Evolutionary conservation across 2,797 vertebrate species (phyloP).

Genomic region (Oryzias sinensis): DNA sequence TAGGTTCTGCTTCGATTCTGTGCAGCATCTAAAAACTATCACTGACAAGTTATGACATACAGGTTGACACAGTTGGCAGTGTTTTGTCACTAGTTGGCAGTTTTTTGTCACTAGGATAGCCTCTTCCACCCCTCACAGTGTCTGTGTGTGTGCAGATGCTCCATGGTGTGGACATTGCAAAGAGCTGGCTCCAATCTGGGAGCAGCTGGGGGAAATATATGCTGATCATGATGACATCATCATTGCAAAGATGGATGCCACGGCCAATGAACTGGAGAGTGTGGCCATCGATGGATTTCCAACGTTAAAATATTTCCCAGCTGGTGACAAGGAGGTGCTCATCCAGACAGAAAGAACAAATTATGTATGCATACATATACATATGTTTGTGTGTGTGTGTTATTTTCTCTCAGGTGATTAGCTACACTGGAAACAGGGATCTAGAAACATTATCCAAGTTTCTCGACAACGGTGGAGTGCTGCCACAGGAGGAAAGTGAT

Average conservation of each 20-base stretch:
- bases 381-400: neutral
- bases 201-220: constrained; percentile 87
- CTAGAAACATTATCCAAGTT: constrained; percentile 88
- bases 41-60: too few species aligned
- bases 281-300: constrained; percentile 81
- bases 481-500: constrained; percentile 65
- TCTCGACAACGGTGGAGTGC: constrained; percentile 82
- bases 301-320: constrained; percentile 87
- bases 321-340: constrained; percentile 81
- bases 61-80: too few species aligned
- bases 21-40: too few species aligned
- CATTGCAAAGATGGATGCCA: constrained; percentile 89
- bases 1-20: too few species aligned
- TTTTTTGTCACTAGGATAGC: too few species aligned
- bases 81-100: too few species aligned
- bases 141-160: constrained; percentile 76
- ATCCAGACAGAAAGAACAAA: neutral
- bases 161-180: constrained; percentile 94
- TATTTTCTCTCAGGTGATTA: constrained; percentile 71
- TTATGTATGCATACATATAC: too few species aligned
- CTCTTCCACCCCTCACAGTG: neutral
- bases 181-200: constrained; percentile 85
- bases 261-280: constrained; percentile 85
- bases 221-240: constrained; percentile 80
- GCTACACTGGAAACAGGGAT: constrained; percentile 80